These are phyloP conservation scores for Zaprionus bogoriensis DNA, from an alignment of 2,888 invertebrate species.

Conservation along the genomic window DNA sequence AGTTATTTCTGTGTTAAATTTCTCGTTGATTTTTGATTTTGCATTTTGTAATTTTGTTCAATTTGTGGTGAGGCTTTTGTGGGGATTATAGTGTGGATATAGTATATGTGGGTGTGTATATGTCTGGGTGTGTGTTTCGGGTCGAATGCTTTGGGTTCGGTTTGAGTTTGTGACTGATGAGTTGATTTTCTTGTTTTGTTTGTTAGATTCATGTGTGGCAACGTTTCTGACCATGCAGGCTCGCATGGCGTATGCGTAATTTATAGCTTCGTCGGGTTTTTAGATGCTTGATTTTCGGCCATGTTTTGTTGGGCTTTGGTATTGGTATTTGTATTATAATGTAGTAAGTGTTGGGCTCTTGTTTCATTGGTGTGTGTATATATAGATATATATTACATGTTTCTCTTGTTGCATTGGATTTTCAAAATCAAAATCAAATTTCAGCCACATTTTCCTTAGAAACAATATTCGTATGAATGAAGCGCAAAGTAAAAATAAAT, in stretches of 20 bases:
- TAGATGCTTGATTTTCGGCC: constrained; percentile 48
- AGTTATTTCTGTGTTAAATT: constrained; percentile 45
- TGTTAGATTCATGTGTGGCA: constrained; percentile 18
- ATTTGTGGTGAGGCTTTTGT: constrained; percentile 44
- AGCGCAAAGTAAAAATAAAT: constrained; percentile 73
- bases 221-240: constrained; percentile 9
- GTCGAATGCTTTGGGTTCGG: constrained; percentile 59
- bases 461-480: constrained; percentile 66
- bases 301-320: constrained; percentile 56
- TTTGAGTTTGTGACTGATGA: constrained; percentile 44
- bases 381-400: constrained; percentile 29
- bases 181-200: constrained; percentile 26
- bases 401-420: constrained; percentile 39
- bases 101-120: constrained; percentile 39
- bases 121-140: constrained; percentile 54
- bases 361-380: constrained; percentile 18
- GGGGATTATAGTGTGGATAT: constrained; percentile 31
- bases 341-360: constrained; percentile 30
- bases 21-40: constrained; percentile 58
- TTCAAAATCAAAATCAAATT: constrained; percentile 81
- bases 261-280: constrained; percentile 24
- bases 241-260: constrained; percentile 45
- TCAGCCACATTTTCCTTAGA: constrained; percentile 59
- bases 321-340: constrained; percentile 43
- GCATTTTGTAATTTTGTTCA: constrained; percentile 49